phyloP scores from a whole-genome alignment of 2,113 vertebrate species.

The Turnix velox region DNA sequence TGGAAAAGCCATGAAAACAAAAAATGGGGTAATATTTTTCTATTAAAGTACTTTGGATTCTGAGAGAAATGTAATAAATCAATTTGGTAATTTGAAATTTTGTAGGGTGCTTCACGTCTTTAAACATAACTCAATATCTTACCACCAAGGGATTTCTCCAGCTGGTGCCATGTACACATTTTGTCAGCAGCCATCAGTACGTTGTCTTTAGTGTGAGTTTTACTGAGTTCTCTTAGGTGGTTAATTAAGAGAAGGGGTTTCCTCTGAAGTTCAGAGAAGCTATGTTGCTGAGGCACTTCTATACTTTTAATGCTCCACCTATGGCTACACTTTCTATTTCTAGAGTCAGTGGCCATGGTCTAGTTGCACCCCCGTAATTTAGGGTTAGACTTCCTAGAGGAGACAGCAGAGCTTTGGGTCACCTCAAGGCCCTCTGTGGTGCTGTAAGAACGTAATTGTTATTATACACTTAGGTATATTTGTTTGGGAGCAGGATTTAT shows the following conservation, averaged over 20 bases:
- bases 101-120: background rate
- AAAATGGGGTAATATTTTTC: background rate
- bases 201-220: background rate
- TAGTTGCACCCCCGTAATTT: background rate
- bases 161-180: rapidly evolving
- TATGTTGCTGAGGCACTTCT: background rate
- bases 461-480: background rate
- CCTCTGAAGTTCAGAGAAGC: background rate
- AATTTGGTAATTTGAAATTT: background rate
- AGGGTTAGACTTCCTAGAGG: background rate
- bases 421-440: background rate
- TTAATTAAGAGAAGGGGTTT: background rate
- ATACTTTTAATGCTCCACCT: background rate
- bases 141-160: background rate
- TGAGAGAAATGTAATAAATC: background rate
- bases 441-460: background rate
- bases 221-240: background rate
- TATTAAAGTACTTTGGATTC: background rate
- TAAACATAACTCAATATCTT: background rate
- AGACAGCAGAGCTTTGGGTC: background rate
- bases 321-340: background rate
- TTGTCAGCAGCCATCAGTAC: background rate
- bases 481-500: background rate
- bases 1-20: background rate
- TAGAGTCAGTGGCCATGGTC: background rate